phyloP scores from a whole-genome alignment of 1,140 invertebrate genomes.

The Drosophila sp. region DNA sequence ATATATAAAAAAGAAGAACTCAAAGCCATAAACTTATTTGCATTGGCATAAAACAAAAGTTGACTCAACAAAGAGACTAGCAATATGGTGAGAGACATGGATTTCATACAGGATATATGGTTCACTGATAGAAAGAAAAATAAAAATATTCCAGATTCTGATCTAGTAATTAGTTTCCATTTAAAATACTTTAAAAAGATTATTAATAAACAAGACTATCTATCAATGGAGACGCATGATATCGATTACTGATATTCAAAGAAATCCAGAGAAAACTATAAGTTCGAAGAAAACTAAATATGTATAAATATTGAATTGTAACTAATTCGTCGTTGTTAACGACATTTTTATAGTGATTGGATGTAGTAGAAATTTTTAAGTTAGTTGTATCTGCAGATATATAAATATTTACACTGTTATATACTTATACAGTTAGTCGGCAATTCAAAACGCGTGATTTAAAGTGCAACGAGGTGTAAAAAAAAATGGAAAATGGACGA shows the following conservation, averaged over 20 bases:
- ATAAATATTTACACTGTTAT: conserved; percentile 2
- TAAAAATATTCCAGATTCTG: neutral
- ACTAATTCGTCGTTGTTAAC: too few species aligned
- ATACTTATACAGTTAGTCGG: conserved; percentile 38
- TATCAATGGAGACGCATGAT: too few species aligned
- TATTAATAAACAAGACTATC: too few species aligned
- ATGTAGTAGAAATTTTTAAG: too few species aligned
- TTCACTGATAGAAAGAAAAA: neutral
- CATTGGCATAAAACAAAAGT: conserved; percentile 36
- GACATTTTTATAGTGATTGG: too few species aligned
- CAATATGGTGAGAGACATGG: neutral
- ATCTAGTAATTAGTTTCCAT: too few species aligned
- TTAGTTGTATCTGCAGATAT: too few species aligned
- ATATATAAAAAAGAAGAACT: conserved; percentile 14
- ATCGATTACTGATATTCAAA: too few species aligned
- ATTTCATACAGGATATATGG: neutral
- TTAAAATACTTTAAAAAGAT: too few species aligned
- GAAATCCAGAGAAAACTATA: too few species aligned
- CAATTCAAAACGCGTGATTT: conserved; percentile 64
- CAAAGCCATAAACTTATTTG: conserved; percentile 35
- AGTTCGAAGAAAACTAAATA: too few species aligned
- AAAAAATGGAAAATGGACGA: conserved; percentile 39
- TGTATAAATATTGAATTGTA: too few species aligned
- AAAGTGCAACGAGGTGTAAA: conserved; percentile 71
- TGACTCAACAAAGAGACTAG: neutral